Evolutionary conservation across 2,797 vertebrate genomes (phyloP).

Genomic region (Cossypha polioptera): DNA sequence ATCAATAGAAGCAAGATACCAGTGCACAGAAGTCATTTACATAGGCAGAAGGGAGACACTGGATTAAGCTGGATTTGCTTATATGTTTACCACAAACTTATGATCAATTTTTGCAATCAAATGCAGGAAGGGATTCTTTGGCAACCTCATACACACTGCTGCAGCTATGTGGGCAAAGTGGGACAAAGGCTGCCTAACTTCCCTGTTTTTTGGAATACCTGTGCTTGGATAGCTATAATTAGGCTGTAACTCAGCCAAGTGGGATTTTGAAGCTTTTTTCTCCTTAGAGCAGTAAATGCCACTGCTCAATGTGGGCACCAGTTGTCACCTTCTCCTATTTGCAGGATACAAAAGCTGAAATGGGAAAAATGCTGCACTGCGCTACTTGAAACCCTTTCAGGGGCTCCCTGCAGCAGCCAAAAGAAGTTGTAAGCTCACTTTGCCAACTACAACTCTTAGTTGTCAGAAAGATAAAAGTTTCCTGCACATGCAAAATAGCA

Average conservation of each 20-base stretch:
- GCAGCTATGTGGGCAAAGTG: accelerated
- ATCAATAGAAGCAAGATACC: background rate
- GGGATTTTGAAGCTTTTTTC: background rate
- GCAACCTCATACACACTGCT: background rate
- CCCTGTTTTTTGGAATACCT: background rate
- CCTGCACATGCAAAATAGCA: background rate
- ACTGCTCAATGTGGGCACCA: background rate
- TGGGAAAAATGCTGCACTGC: background rate
- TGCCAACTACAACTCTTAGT: background rate
- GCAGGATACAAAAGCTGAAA: background rate
- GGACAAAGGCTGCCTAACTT: background rate
- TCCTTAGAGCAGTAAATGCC: background rate
- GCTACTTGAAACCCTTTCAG: background rate
- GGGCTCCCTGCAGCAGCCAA: background rate
- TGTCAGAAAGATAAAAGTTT: background rate
- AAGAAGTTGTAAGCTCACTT: background rate
- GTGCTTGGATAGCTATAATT: background rate
- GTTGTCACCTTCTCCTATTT: background rate
- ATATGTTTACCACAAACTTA: background rate
- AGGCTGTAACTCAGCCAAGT: background rate
- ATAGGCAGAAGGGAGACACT: background rate
- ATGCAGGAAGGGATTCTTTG: background rate
- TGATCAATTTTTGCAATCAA: background rate
- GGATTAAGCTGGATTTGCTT: background rate
- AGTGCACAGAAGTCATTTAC: background rate